These are phyloP conservation scores for Mycteria americana DNA, from an alignment of 2,797 vertebrate species.

Conservation along the genomic window DNA sequence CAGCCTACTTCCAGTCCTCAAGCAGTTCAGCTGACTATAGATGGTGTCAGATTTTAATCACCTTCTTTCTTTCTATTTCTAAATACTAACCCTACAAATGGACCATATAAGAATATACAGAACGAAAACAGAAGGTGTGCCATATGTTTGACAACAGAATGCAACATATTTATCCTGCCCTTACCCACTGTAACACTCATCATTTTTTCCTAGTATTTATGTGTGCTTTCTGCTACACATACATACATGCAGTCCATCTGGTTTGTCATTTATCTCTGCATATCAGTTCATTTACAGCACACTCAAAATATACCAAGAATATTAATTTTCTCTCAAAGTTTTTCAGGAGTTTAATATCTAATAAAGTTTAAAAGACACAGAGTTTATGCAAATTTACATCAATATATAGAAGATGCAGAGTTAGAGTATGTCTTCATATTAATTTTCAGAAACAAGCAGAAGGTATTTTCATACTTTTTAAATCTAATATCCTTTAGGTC, in stretches of 20 bases:
- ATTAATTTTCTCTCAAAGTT: neutral
- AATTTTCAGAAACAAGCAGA: neutral
- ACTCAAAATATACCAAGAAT: neutral
- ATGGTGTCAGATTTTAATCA: neutral
- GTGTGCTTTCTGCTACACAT: neutral
- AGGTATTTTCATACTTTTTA: neutral
- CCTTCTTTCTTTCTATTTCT: neutral
- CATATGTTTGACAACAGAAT: neutral
- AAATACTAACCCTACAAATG: neutral
- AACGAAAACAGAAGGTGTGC: slow-evolving; percentile 6
- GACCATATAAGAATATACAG: neutral
- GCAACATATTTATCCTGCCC: neutral
- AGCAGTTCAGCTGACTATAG: neutral
- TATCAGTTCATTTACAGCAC: neutral
- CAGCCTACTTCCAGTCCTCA: neutral
- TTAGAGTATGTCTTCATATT: neutral
- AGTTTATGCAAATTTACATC: neutral
- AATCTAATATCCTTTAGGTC: neutral
- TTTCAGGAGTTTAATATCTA: neutral
- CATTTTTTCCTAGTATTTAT: neutral
- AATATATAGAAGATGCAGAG: neutral
- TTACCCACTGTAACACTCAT: neutral
- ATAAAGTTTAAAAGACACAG: neutral
- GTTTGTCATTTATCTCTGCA: neutral
- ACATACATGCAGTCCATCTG: neutral